Evolutionary conservation across 1,140 invertebrate genomes (phyloP), one percentile per base, ranked within the genome.

Genomic region (Zaprionus nigranus): DNA sequence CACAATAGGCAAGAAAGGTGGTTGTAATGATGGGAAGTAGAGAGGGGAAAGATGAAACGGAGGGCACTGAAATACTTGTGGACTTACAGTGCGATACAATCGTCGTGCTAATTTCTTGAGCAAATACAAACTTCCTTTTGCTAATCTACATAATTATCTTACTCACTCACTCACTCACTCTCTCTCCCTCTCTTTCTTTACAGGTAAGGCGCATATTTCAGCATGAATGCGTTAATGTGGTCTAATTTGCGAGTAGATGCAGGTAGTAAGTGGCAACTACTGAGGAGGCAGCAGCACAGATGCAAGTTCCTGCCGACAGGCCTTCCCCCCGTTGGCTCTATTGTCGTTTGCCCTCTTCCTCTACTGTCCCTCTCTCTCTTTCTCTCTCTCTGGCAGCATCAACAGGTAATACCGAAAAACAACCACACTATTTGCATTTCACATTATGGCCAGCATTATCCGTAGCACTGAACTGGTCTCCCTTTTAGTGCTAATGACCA

Each of bases 321-420:
- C 20, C 34, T 59, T 7, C 51, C 22, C 11, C 11, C 26, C 24
- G 20, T 20, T 28, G n/a, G 9, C 17, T 64, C 49, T 38, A n/a
- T 54, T 28, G 30, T 13, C 30, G 15, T 36, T 15, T 46, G 17
- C 70, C 24, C 24, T 5, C 24, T 24, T 24, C 4, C 24, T 24
- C 24, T 24, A 24, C 4, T 24, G 24, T 24, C 49, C 54, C 62
- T 69, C 58, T 71, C 78, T 22, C 60, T 22, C 56, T n/a, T n/a
- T 5, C 20, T 72, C 49, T 57, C 56, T 68, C 58, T 65, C 68
- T 28, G 53, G 22, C 26, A 28, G 62, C 63, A 81, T 34, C 81
- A 88, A 84, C 84, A 90, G 84, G 85, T 79, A 90, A 67, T 75
- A 73, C 68, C 76, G 61, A 87, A 87, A 87, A 65, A 69, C 78